Conservation (phyloP, 2,888 invertebrate genomes). For the Ametastegia equiseti region DNA sequence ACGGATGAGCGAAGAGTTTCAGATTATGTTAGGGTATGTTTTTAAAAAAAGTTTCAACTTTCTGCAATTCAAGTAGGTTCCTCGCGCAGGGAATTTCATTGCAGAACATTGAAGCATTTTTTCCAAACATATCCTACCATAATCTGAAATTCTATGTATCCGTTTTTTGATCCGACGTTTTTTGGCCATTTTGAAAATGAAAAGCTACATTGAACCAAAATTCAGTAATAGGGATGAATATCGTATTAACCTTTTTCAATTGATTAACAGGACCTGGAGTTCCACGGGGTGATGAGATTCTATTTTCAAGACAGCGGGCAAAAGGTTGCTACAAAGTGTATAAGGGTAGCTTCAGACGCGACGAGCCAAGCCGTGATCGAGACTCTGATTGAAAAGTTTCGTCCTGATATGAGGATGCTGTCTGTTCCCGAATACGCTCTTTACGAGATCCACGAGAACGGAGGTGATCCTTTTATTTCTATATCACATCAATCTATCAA, state of each 20-base stretch:
- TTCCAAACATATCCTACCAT: too few species aligned
- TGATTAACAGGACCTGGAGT: constrained; percentile 90
- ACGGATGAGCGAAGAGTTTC: too few species aligned
- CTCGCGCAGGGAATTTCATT: too few species aligned
- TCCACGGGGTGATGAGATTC: constrained; percentile 99
- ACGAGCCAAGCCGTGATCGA: constrained; percentile 97
- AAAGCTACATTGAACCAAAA: too few species aligned
- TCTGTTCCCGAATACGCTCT: constrained; percentile 82
- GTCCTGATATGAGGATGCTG: constrained; percentile 99
- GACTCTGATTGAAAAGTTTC: constrained; percentile 98
- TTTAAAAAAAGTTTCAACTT: too few species aligned
- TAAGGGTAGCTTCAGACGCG: constrained; percentile 97
- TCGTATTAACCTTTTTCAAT: neutral
- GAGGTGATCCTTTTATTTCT: constrained; percentile 76
- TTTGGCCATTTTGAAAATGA: too few species aligned
- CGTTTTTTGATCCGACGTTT: too few species aligned
- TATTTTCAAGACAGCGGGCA: constrained; percentile 99
- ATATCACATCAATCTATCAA: neutral
- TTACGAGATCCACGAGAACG: constrained; percentile 86
- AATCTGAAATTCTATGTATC: too few species aligned
- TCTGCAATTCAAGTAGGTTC: too few species aligned
- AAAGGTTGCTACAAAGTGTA: constrained; percentile 99
- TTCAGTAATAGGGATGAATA: too few species aligned
- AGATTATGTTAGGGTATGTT: too few species aligned
- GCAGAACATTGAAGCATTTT: too few species aligned